Evolutionary conservation across 2,113 vertebrate genomes (phyloP), one percentile per base, ranked within the genome.

Genomic region (Pionites leucogaster): DNA sequence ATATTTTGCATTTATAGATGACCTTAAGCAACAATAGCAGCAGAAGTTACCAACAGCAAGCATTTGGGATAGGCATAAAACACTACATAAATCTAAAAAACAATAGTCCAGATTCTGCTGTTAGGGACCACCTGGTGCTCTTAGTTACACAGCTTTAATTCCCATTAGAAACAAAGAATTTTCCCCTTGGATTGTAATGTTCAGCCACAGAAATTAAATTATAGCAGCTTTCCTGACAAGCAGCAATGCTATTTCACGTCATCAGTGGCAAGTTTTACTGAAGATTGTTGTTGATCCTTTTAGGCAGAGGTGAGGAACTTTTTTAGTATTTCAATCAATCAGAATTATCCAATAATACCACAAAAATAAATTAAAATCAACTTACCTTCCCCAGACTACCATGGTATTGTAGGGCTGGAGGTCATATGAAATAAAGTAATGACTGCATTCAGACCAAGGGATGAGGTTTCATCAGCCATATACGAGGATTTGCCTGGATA

Each of bases 1-100:
- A 91, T 29, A 71, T 94, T 96, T 96, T 90, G 75, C 74, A 94
- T 96, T 92, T 95, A 70, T 77, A 62, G 82, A 86, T 94, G 82
- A 94, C 93, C 90, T 93, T 86, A 86, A 94, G 49, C 68, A 94
- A 93, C 92, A 88, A 97, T 86, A 72, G 65, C 47, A 71, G 86
- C 50, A 96, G 92, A 94, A 96, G 88, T 92, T 72, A 95, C 82
- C 47, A 97, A 80, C 17, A 91, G 46, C 16, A 75, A 84, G 71
- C n/a, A 81, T 90, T 94, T 94, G 86, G 17, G 39, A 20, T 29
- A 59, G 29, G 18, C 86, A 29, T 65, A 68, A 90, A 93, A 47
- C 17, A 23, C 77, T 52, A 64, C 69, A 81, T 93, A 92, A 89
- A 92, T 95, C 44, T 94, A 50, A 96, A 93, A 92, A 92, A 39